Evolutionary conservation across 2,113 vertebrate genomes (phyloP).

Genomic region (Coreoperca whiteheadi): DNA sequence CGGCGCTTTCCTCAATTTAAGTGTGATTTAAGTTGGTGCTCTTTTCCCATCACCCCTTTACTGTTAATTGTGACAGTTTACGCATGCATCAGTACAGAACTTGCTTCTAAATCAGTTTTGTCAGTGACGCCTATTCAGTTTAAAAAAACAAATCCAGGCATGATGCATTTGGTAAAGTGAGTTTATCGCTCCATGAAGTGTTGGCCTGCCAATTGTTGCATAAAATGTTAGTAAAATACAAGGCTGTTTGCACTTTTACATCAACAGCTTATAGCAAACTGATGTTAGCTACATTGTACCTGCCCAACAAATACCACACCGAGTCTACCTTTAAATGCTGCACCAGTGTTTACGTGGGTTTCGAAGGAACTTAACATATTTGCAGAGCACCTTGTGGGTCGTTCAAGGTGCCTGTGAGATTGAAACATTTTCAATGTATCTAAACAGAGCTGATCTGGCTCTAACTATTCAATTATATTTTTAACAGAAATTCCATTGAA

Average conservation of each 20-base stretch:
- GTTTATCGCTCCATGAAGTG: not conserved
- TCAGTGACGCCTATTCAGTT: not conserved
- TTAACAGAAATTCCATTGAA: not conserved
- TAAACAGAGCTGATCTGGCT: not conserved
- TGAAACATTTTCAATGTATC: not conserved
- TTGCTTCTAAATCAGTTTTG: not conserved
- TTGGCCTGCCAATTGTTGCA: not conserved
- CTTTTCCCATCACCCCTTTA: not conserved
- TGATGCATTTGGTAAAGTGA: not conserved
- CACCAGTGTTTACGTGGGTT: not conserved
- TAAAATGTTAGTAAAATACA: not conserved
- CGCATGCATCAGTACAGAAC: not conserved
- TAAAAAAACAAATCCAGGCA: not conserved
- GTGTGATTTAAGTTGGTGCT: not conserved
- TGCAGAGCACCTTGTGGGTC: not conserved
- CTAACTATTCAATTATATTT: too few relatives aligned
- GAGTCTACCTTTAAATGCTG: not conserved
- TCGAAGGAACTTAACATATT: not conserved
- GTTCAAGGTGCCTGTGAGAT: not conserved
- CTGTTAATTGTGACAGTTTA: not conserved
- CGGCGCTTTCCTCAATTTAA: not conserved
- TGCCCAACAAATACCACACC: not conserved
- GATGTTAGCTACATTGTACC: not conserved
- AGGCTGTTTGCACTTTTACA: not conserved
- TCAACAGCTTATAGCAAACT: not conserved